Evolutionary conservation across 2,888 invertebrate genomes (phyloP).

Genomic region (Drosophila subquinaria): DNA sequence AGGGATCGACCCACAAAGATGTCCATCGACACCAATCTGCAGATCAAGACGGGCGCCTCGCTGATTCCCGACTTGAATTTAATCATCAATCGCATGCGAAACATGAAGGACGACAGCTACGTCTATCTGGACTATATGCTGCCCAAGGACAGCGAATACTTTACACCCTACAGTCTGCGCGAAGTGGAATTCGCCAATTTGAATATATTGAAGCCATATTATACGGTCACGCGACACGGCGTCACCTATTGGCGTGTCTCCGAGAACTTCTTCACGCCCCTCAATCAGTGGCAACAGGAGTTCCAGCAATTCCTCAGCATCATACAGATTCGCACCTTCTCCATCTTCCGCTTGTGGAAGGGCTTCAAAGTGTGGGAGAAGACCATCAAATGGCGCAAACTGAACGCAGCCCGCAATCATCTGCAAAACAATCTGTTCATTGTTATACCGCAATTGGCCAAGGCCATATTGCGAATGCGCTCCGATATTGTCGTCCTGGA

Average conservation of each 20-base stretch:
- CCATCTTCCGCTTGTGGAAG: slow-evolving; percentile 91
- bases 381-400: slow-evolving; percentile 90
- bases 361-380: slow-evolving; percentile 93
- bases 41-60: slow-evolving; percentile 77
- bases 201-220: slow-evolving; percentile 89
- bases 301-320: slow-evolving; percentile 92
- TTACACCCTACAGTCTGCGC: slow-evolving; percentile 91
- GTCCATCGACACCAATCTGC: neutral
- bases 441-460: slow-evolving; percentile 90
- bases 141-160: slow-evolving; percentile 90
- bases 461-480: slow-evolving; percentile 90
- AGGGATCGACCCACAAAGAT: slow-evolving; percentile 18
- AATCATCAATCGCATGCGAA: slow-evolving; percentile 86
- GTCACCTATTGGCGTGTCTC: slow-evolving; percentile 91
- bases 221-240: slow-evolving; percentile 93
- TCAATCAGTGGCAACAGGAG: slow-evolving; percentile 93
- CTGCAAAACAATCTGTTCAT: slow-evolving; percentile 91
- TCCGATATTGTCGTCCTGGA: slow-evolving; percentile 89
- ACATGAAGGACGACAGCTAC: slow-evolving; percentile 88
- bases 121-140: slow-evolving; percentile 92
- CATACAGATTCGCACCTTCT: slow-evolving; percentile 90
- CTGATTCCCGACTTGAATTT: slow-evolving; percentile 83
- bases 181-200: slow-evolving; percentile 91
- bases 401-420: slow-evolving; percentile 87
- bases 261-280: slow-evolving; percentile 92